Evolutionary conservation across 2,113 vertebrate genomes (phyloP).

Genomic region (Taurulus bubalis): DNA sequence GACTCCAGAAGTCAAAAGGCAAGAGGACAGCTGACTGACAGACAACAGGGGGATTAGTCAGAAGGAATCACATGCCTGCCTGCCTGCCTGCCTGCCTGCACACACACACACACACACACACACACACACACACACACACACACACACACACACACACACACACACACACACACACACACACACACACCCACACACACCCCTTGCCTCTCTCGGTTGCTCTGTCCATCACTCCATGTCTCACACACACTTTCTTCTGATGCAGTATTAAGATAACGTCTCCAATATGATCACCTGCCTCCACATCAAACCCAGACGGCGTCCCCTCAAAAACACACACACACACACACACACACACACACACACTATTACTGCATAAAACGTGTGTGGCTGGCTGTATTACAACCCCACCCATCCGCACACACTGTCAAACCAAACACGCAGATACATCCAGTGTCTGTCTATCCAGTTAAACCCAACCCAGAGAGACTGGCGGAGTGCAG

Average conservation of each 20-base stretch:
- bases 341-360: neutral
- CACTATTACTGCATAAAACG: conserved; percentile 10
- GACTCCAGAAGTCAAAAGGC: conserved; percentile 74
- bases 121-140: conserved; percentile 43
- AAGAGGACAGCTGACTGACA: conserved; percentile 76
- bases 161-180: conserved; percentile 35
- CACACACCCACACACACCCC: conserved; percentile 11
- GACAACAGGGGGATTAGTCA: conserved; percentile 72
- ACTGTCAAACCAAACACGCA: conserved; percentile 32
- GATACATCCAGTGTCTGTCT: conserved; percentile 36
- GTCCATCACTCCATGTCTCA: neutral
- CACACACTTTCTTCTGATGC: conserved; percentile 40
- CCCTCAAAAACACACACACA: neutral
- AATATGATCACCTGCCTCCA: conserved; percentile 48
- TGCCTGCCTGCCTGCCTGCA: conserved; percentile 43
- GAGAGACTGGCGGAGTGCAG: conserved; percentile 55
- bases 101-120: conserved; percentile 46
- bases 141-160: conserved; percentile 30
- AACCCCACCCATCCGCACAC: conserved; percentile 10
- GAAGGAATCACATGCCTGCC: conserved; percentile 68
- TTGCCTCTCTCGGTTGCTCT: neutral
- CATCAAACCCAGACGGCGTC: conserved; percentile 40
- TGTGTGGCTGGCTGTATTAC: conserved; percentile 11
- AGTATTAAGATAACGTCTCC: conserved; percentile 59
- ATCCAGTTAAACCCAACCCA: conserved; percentile 46